Base-by-base conservation (phyloP, 2,888 invertebrate genomes). In the Amphipoea oculea region DNA sequence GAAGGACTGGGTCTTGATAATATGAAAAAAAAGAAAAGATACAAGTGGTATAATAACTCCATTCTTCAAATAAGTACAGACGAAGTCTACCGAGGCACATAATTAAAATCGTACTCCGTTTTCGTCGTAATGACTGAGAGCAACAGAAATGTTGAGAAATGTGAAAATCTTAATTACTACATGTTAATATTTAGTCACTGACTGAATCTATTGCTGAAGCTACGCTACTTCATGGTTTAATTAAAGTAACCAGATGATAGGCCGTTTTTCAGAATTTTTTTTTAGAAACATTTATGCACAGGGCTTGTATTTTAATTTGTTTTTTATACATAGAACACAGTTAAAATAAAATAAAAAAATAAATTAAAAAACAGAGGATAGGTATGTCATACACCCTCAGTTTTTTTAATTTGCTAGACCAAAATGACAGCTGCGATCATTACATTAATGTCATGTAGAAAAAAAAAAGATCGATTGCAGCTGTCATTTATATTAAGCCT, bases 21-120 rank as follows among this genome's bases (percentile, higher is more conserved):
- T n/a, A n/a, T n/a, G n/a, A n/a, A n/a, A n/a, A 40, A 45, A 76
- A 71, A n/a, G 4, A 17, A 23, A 70, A 17, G 1, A 40, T 48
- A 36, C 75, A 4, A 20, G 20, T 51, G 1, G 7, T 48, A 1
- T 29, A 20, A 14, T 23, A 73, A 29, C 36, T 78, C 54, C 29
- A 29, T 83, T 20, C 40, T 67, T 60, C n/a, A 70, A 86, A 63
- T 82, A 29, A 29, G 29, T 29, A 51, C 45, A 62, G 20, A 45
- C n/a, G 45, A 73, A 51, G 57, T 65, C 54, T 73, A 77, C 29
- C 67, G 78, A 82, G 78, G 71, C 86, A 82, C 65, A 68, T 70
- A 83, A 79, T 83, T 86, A 76, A 73, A 79, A 86, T 72, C 70
- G 29, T 76, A 73, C 71, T 54, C 45, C 70, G 45, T 57, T 77